Evolutionary conservation across 1,140 invertebrate genomes (phyloP), one percentile per base, ranked within the genome.

Genomic region (Monochamus saltuarius): DNA sequence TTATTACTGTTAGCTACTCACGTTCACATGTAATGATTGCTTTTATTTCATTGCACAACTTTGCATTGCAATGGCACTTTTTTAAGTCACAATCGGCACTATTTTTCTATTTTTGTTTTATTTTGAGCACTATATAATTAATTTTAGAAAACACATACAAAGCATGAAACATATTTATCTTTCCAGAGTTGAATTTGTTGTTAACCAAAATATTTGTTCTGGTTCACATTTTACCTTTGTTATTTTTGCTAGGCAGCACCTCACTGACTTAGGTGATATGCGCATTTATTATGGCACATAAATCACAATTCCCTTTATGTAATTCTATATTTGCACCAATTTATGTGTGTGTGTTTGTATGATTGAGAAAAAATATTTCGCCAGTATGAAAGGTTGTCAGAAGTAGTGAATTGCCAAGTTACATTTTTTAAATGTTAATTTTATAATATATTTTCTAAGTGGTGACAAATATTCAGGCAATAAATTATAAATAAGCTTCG

Each of bases 11-110:
- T 77, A 78, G 79, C 79, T 83, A 83, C 82, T 83, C 83, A 84
- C 82, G 80, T 81, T 83, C 82, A 84, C 83, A 83, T 84, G 83
- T 84, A 83, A 82, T 84, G 83, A 83, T 83, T 83, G 80, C 69
- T 79, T 80, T 82, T 78, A 78, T 80, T 79, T 82, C 80, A 83
- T 83, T 79, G 83, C 82, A 82, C 83, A 81, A 79, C 83, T 79
- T 75, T 81, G 82, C 82, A 83, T 82, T 79, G 81, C 81, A 79
- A 80, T 81, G 80, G 79, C 77, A 77, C 75, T 74, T 74, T 81
- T 78, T 82, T 81, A 76, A 82, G 68, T 74, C 72, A 74, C 70
- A 73, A 71, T 66, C 81, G 81, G 82, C 82, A 83, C 82, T 78
- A 77, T 83, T 82, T 73, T 67, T 59, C 61, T 59, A 62, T 62